These are phyloP conservation scores for Diadophis punctatus DNA, from an alignment of 2,113 vertebrate genomes.

Conservation along the genomic window DNA sequence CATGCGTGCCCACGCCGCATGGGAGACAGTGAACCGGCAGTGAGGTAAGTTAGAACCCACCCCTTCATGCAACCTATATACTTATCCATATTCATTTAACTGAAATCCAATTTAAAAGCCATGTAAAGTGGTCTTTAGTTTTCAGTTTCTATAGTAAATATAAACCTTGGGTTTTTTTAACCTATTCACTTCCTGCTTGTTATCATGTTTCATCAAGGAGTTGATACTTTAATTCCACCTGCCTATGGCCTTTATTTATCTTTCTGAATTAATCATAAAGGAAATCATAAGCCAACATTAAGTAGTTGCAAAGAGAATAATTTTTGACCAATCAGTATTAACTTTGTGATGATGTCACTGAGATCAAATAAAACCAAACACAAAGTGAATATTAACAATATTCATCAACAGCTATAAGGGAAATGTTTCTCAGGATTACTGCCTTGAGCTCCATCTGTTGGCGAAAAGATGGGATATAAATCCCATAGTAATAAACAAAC, in stretches of 20 bases:
- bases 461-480: neutral
- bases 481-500: neutral
- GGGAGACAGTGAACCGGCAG: no score
- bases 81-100: neutral
- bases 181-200: neutral
- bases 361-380: neutral
- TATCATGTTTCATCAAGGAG: neutral
- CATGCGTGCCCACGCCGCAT: no score
- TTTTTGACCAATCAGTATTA: neutral
- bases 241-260: neutral
- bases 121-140: neutral
- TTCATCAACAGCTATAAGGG: neutral
- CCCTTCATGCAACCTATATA: neutral
- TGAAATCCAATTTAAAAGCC: neutral
- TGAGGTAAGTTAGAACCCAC: no score
- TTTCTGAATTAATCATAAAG: neutral
- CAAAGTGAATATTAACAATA: neutral
- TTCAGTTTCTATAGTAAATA: neutral
- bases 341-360: neutral
- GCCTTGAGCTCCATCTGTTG: neutral
- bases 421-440: neutral
- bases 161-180: no score
- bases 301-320: neutral
- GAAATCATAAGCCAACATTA: neutral
- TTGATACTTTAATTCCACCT: neutral